A percentile compares a stretch with the other conserved stretches of the same genome.
These are phyloP conservation scores for Drosophila chauvacae DNA, from an alignment of 1,140 invertebrate species.

Conservation along the genomic window DNA sequence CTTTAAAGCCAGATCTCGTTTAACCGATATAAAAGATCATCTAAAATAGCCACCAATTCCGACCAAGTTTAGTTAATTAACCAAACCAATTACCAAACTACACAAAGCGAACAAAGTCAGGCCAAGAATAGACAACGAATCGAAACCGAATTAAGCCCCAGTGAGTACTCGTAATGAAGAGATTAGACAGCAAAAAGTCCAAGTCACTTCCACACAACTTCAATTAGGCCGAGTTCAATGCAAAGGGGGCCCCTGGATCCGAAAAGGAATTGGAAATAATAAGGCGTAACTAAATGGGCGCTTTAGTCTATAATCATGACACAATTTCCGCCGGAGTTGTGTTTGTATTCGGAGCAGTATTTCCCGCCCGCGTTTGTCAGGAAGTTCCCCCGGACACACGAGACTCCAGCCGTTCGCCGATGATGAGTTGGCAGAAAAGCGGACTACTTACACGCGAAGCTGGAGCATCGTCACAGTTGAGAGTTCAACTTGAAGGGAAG, in stretches of 20 bases:
- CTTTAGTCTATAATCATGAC: constrained; percentile 83
- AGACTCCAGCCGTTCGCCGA: constrained; percentile 57
- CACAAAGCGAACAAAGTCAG: constrained; percentile 16
- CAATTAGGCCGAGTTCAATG: constrained; percentile 71
- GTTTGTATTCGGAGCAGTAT: constrained; percentile 7
- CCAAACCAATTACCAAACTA: constrained; percentile 42
- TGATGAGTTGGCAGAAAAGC: constrained; percentile 70
- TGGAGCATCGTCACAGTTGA: constrained; percentile 77
- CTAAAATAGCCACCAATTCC: constrained; percentile 24
- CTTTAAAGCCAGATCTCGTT: neutral
- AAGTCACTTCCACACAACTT: constrained; percentile 73
- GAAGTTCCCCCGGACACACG: constrained; percentile 55
- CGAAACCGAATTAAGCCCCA: constrained; percentile 55
- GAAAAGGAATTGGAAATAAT: constrained; percentile 73
- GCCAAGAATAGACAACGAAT: constrained; percentile 40
- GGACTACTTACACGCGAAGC: constrained; percentile 23
- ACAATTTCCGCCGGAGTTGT: constrained; percentile 70
- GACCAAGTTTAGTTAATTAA: constrained; percentile 44
- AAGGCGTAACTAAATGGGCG: constrained; percentile 83
- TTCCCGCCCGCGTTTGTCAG: constrained; percentile 57
- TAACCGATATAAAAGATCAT: constrained; percentile 16
- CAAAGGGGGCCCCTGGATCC: constrained; percentile 20
- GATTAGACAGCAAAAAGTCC: constrained; percentile 55
- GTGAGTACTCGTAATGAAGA: constrained; percentile 51
- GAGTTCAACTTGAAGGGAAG: constrained; percentile 67